Evolutionary conservation across 1,140 invertebrate species (phyloP).

Genomic region (Zaprionus capensis): DNA sequence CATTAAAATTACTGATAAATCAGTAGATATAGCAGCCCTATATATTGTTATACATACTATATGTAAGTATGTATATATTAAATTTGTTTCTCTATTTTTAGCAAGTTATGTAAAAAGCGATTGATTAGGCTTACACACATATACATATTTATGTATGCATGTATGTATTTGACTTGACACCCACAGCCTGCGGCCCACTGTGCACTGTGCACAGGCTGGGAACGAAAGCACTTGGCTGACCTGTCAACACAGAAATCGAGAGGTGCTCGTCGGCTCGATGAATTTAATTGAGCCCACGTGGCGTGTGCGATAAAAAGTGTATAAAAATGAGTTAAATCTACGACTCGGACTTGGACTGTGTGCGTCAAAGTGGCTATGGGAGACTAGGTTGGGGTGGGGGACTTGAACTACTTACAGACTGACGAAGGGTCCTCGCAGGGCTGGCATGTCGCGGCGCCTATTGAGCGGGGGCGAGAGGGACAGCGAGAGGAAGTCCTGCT

Average conservation of each 20-base stretch:
- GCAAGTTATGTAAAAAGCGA: neutral
- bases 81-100: no score
- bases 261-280: constrained; percentile 37
- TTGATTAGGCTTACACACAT: neutral
- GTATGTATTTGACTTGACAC: neutral
- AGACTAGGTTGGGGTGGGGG: neutral
- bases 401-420: constrained; percentile 83
- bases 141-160: neutral
- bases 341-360: neutral
- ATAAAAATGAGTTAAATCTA: constrained; percentile 33
- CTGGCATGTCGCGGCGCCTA: constrained; percentile 84
- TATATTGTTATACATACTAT: no score
- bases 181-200: constrained; percentile 11
- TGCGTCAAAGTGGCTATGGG: neutral
- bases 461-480: constrained; percentile 85
- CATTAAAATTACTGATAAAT: no score
- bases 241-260: constrained; percentile 36
- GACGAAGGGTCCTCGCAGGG: constrained; percentile 84
- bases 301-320: constrained; percentile 14
- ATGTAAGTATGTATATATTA: no score
- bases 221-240: constrained; percentile 44
- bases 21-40: no score
- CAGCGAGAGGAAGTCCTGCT: constrained; percentile 84
- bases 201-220: constrained; percentile 35
- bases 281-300: constrained; percentile 42